Conservation (phyloP, 2,888 invertebrate genomes). For the Leptinotarsa rubiginosa region DNA sequence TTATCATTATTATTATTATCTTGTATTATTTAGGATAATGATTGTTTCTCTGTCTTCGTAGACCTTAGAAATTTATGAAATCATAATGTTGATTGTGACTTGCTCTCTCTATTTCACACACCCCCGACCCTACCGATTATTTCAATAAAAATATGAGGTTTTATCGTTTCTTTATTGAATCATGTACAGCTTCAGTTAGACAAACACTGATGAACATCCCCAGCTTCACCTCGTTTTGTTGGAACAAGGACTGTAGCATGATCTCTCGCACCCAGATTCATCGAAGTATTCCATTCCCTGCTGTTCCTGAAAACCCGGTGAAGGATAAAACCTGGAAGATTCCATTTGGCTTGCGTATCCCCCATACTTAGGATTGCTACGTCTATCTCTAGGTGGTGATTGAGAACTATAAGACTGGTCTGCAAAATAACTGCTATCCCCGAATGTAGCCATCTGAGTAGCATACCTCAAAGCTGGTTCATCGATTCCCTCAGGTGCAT, state of each 20-base stretch:
- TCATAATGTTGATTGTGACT: too few species aligned
- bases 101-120: too few species aligned
- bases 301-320: background rate
- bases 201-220: background rate
- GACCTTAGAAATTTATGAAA: too few species aligned
- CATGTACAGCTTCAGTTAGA: background rate
- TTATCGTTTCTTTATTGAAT: background rate
- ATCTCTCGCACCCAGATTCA: background rate
- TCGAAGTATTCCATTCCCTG: background rate
- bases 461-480: background rate
- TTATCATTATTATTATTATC: too few species aligned
- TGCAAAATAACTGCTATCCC: background rate
- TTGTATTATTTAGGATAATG: too few species aligned
- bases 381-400: background rate
- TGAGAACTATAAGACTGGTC: background rate
- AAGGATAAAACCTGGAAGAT: too few species aligned
- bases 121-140: background rate
- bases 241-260: background rate
- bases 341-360: background rate
- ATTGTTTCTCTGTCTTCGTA: too few species aligned
- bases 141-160: background rate
- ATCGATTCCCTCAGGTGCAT: constrained; percentile 17
- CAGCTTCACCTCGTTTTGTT: background rate
- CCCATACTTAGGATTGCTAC: background rate
- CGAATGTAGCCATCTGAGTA: background rate